A percentile compares a stretch with the other conserved stretches of the same genome.
phyloP scores from a whole-genome alignment of 1,140 invertebrate genomes.

The Papilio aristodemus region DNA sequence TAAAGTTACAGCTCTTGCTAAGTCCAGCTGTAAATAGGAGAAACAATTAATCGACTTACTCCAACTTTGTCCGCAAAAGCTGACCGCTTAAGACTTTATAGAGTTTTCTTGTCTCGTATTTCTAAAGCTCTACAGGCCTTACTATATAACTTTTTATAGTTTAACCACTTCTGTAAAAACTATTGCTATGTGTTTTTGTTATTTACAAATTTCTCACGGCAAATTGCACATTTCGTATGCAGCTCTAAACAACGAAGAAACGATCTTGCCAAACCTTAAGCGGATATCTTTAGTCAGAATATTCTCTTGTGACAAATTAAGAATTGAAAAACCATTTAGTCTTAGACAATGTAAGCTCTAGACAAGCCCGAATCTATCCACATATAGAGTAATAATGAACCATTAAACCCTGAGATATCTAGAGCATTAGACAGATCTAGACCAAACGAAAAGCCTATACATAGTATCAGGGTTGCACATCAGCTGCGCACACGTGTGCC shows the following conservation, averaged over 20 bases:
- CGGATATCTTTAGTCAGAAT: too few species aligned
- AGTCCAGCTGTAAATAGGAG: slow-evolving; percentile 21
- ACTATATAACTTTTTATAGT: background rate
- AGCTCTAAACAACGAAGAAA: too few species aligned
- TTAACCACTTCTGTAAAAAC: background rate
- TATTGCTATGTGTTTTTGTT: background rate
- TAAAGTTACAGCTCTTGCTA: background rate
- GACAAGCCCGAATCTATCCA: too few species aligned
- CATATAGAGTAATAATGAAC: too few species aligned
- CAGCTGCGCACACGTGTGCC: slow-evolving; percentile 48
- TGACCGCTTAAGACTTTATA: slow-evolving; percentile 14
- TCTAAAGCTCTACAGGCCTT: background rate
- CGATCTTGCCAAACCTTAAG: too few species aligned
- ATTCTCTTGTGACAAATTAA: too few species aligned
- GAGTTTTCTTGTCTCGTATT: background rate
- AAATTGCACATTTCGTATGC: too few species aligned
- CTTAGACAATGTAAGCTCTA: too few species aligned
- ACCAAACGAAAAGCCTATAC: background rate
- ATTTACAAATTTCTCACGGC: too few species aligned
- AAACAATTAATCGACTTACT: slow-evolving; percentile 23
- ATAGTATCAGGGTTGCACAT: slow-evolving; percentile 7
- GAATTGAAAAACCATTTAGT: too few species aligned
- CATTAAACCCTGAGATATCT: too few species aligned
- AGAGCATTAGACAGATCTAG: background rate
- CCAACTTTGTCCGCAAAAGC: slow-evolving; percentile 9